A percentile compares a stretch with the other conserved stretches of the same genome.
These are phyloP conservation scores for Aspiorhynchus laticeps DNA, from an alignment of 2,113 vertebrate species.

Conservation along the genomic window DNA sequence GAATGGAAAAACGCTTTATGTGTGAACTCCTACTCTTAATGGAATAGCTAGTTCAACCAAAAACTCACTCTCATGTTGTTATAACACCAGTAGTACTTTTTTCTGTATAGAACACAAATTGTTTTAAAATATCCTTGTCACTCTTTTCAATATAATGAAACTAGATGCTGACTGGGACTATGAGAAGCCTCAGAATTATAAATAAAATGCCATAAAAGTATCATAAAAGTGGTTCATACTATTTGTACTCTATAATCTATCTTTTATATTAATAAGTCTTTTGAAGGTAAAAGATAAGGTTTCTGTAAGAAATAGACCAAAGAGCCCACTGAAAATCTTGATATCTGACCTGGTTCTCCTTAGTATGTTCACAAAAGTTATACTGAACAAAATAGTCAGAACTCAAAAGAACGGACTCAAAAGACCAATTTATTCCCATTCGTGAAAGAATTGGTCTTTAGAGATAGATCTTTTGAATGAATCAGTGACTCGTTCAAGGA, in stretches of 20 bases:
- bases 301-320: not conserved
- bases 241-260: not conserved
- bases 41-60: not conserved
- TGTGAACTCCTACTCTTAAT: not conserved
- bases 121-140: not conserved
- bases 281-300: not conserved
- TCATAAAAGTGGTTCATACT: not conserved
- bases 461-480: not conserved
- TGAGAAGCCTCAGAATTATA: not conserved
- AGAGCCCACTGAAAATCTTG: not conserved
- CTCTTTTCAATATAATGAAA: not conserved
- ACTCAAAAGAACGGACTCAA: not conserved
- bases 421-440: not conserved
- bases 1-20: not conserved
- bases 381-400: not conserved
- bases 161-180: not conserved
- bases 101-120: not conserved
- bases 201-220: not conserved
- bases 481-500: not conserved
- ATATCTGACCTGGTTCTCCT: not conserved
- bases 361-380: not conserved
- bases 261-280: too few species aligned
- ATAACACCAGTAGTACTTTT: not conserved
- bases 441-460: not conserved
- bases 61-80: not conserved